Conservation (phyloP, 1,140 invertebrate species). For the Matsumurasca onukii region DNA sequence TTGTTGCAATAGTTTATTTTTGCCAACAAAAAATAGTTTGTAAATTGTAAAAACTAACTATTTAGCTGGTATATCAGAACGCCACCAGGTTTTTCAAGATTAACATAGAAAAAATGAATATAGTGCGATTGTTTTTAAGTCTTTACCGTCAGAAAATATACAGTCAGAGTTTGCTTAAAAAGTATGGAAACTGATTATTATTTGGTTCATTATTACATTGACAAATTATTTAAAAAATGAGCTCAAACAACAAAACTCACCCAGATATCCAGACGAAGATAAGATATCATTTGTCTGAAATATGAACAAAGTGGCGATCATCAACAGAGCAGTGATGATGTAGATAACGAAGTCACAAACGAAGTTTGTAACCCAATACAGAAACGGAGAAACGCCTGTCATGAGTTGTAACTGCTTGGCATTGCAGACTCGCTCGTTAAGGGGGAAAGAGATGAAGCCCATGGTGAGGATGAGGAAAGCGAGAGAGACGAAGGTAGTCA, state of each 20-base stretch:
- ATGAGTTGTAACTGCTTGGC: slow-evolving; percentile 72
- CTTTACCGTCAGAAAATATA: not conserved
- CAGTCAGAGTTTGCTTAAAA: not conserved
- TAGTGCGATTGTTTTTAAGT: not conserved
- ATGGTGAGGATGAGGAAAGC: slow-evolving; percentile 10
- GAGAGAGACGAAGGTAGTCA: not conserved
- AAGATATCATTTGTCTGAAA: not conserved
- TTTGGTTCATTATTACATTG: not conserved
- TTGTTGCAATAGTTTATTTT: not conserved
- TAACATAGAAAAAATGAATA: not conserved
- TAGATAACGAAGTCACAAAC: slow-evolving; percentile 59
- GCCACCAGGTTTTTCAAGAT: not conserved
- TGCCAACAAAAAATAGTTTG: not conserved
- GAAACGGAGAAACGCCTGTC: slow-evolving; percentile 57
- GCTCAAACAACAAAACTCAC: not conserved
- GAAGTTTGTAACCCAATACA: slow-evolving; percentile 62
- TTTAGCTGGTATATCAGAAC: too few relatives aligned
- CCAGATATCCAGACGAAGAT: not conserved
- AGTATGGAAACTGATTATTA: not conserved
- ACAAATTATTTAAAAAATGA: slow-evolving; percentile 25
- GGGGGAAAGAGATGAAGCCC: slow-evolving; percentile 45
- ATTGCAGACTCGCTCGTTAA: slow-evolving; percentile 48
- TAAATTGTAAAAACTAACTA: too few relatives aligned
- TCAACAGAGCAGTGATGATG: slow-evolving; percentile 20
- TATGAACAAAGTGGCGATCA: slow-evolving; percentile 31